Conservation (phyloP, 2,888 invertebrate genomes). For the Bursaphelenchus okinawaensis region DNA sequence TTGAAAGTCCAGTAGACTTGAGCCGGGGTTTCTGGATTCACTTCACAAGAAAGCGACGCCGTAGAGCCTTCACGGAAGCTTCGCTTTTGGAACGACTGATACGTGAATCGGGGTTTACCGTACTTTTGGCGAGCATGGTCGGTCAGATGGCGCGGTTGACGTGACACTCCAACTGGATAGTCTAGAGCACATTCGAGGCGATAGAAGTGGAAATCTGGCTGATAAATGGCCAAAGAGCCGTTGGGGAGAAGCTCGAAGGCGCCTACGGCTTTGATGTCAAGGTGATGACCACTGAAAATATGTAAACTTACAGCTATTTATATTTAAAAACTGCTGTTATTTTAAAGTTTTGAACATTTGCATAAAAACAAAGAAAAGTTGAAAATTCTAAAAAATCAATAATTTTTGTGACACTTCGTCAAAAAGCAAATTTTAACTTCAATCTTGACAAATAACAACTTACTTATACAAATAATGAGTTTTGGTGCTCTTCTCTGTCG, state of each 20-base stretch:
- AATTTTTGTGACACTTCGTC: too few relatives aligned
- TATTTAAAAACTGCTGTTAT: too few relatives aligned
- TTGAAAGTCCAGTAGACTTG: slow-evolving; percentile 44
- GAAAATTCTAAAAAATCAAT: too few relatives aligned
- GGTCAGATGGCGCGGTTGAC: not conserved
- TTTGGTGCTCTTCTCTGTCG: not conserved
- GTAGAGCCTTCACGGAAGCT: slow-evolving; percentile 42
- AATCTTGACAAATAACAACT: too few relatives aligned
- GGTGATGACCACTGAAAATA: slow-evolving; percentile 16
- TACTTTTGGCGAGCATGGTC: not conserved
- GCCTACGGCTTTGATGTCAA: slow-evolving; percentile 16
- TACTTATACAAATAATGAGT: slow-evolving; percentile 34
- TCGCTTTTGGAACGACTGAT: slow-evolving; percentile 34
- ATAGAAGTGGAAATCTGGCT: slow-evolving; percentile 14
- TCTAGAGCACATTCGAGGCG: slow-evolving; percentile 31
- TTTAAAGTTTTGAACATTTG: too few relatives aligned
- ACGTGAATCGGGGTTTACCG: slow-evolving; percentile 35
- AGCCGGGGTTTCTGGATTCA: slow-evolving; percentile 40
- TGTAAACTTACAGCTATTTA: too few relatives aligned
- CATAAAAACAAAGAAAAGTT: too few relatives aligned
- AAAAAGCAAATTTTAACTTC: too few relatives aligned
- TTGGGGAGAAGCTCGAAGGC: slow-evolving; percentile 27
- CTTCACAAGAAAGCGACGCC: slow-evolving; percentile 46
- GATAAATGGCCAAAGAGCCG: slow-evolving; percentile 23
- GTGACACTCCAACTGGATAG: slow-evolving; percentile 16